Evolutionary conservation across 2,113 vertebrate species (phyloP), one percentile per base, ranked within the genome.

Genomic region (Phaetusa simplex): DNA sequence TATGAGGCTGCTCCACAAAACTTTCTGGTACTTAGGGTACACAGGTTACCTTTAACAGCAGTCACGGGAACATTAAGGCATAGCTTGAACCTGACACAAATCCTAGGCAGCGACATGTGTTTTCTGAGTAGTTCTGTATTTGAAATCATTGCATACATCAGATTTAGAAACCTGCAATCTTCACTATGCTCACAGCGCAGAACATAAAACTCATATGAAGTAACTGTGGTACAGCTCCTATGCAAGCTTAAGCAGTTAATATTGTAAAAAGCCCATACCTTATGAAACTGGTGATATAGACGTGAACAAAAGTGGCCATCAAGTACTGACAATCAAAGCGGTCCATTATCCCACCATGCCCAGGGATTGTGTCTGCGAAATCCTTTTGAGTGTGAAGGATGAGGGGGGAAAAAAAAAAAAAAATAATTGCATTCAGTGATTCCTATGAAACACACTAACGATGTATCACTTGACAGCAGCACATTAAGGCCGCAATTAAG

Each of bases 271-370:
- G 21, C 34, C 43, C 93, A 23, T 98, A 99, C 99, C 99, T 99
- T 98, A 99, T 98, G 88, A 99, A 99, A 97, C 99, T 99, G 93
- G 98, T 98, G 42, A 99, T 99, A 76, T 99, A 99, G 81, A 99
- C 99, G 8, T 99, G 99, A n/a, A 99, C 99, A 90, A 99, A 99
- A 11, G 99, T 99, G 55, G 99, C 99, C 99, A 99, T 99, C 97
- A 99, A 76, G 96, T 99, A 99, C 98, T 99, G 99, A 87, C 99
- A 99, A 88, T 99, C 99, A 77, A 99, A 99, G 43, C 99, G 99
- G 97, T 99, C 99, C 99, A 99, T 99, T 97, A 99, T 99, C 40
- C 99, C 99, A 0, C 99, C 99, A 3, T 99, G 99, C 9, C 99
- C 99, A 12, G 99, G 99, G 97, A 99, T 99, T 43, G 99, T 99